Base-by-base conservation (phyloP, 2,888 invertebrate genomes). In the Theretra japonica region DNA sequence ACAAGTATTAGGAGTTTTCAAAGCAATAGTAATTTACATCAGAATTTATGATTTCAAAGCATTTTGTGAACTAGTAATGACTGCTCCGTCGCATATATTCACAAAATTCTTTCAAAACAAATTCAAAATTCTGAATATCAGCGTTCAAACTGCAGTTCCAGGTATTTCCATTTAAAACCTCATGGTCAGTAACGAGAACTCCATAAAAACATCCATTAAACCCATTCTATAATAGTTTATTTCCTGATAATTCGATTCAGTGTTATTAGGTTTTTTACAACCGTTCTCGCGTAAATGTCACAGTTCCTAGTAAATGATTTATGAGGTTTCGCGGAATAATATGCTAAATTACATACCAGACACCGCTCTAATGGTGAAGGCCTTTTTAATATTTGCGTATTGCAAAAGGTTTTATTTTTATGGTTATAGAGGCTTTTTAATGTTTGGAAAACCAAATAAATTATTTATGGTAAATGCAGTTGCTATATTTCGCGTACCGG, bases 141-240 rank as follows among this genome's bases (percentile, higher is more conserved):
- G 41, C 41, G 15, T 41, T 41, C 41, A 41, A 41, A 41, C 41
- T 41, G 41, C 15, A 41, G 2, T 41, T 41, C 15, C 41, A 41
- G 15, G 41, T 41, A 41, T 41, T 41, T 11, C 11, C 41, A 41
- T 41, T 41, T 41, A 41, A 41, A 41, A 17, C 53, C n/a, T n/a
- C 53, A 53, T 1, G 6, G 53, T 7, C 53, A 19, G 19, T 53
- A 53, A n/a, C 19, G 53, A 53, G 19, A 53, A 53, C 53, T n/a
- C n/a, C n/a, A n/a, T 53, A 53, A 53, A 53, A 53, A 53, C n/a
- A 53, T 53, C 53, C 53, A 53, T 53, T 53, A 53, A 53, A 53
- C 53, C 53, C 53, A 19, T 53, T 53, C n/a, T n/a, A n/a, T 53
- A 53, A 53, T 53, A 53, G 53, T 53, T 53, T 53, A 53, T 53